phyloP scores from a whole-genome alignment of 2,797 vertebrate genomes.

The Synaphobranchus kaupii region DNA sequence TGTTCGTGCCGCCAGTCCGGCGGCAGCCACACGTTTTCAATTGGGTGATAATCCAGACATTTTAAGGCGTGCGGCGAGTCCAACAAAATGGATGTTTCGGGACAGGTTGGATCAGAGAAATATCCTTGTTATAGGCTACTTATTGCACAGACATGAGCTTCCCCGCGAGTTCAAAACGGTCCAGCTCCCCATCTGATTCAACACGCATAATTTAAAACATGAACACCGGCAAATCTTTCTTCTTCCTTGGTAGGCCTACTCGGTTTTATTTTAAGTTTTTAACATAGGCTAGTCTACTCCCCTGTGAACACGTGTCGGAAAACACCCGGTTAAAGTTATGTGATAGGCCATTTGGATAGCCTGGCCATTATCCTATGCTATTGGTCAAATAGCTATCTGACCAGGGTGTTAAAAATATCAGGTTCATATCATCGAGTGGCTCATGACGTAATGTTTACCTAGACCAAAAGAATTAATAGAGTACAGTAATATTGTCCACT shows the following conservation, averaged over 20 bases:
- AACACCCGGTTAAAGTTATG: neutral
- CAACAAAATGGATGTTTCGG: conserved; percentile 31
- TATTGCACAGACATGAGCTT: neutral
- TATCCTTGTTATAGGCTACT: neutral
- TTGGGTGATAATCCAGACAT: conserved; percentile 29
- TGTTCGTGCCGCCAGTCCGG: neutral
- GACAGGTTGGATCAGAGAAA: neutral
- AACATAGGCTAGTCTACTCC: neutral
- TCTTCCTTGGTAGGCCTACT: neutral
- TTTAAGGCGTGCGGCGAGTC: neutral
- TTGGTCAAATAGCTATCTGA: neutral
- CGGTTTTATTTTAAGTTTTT: neutral
- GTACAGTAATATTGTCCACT: neutral
- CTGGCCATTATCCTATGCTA: neutral
- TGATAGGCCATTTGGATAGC: neutral
- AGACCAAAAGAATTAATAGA: neutral
- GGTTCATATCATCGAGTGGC: neutral
- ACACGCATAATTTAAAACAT: neutral
- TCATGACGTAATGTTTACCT: neutral
- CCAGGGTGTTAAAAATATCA: neutral
- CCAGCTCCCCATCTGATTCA: neutral
- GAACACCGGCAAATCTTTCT: neutral
- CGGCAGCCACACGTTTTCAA: conserved; percentile 4
- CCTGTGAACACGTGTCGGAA: neutral
- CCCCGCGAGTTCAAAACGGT: neutral